phyloP scores from a whole-genome alignment of 2,113 vertebrate species.

The Nesogale talazaci region DNA sequence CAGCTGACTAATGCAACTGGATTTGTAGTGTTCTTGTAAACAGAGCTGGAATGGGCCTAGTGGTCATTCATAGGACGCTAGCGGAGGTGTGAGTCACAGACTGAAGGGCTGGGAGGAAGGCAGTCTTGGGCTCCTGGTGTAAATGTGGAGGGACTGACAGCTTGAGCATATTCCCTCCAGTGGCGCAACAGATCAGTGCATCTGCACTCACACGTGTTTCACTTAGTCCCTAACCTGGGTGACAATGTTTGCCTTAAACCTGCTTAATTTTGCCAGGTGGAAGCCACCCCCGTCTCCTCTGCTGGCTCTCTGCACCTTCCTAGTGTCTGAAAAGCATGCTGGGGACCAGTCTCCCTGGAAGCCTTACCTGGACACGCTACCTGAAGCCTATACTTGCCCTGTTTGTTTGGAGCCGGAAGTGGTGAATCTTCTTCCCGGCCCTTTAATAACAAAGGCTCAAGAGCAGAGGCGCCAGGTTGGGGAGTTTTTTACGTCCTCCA shows the following conservation, averaged over 20 bases:
- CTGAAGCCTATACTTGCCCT: conserved; percentile 90
- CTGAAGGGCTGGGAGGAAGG: neutral
- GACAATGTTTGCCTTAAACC: neutral
- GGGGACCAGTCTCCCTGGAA: conserved; percentile 91
- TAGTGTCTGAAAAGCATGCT: conserved; percentile 90
- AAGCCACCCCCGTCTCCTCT: conserved; percentile 87
- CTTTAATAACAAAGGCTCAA: conserved; percentile 83
- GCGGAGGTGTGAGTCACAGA: neutral
- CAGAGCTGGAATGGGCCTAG: neutral
- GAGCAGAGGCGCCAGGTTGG: conserved; percentile 87
- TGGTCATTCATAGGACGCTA: neutral
- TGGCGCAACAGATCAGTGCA: neutral
- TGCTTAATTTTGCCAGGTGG: neutral
- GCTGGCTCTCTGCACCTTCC: conserved; percentile 92
- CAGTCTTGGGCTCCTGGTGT: neutral
- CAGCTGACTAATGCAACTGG: neutral
- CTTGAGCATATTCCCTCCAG: neutral
- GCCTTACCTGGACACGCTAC: conserved; percentile 92
- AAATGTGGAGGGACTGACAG: neutral
- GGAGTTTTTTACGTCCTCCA: conserved; percentile 85
- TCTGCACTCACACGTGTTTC: too few relatives aligned
- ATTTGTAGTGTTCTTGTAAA: neutral
- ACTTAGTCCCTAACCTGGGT: too few relatives aligned
- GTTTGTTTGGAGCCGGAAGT: conserved; percentile 86
- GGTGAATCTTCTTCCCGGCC: conserved; percentile 86